Evolutionary conservation across 2,113 vertebrate species (phyloP).

Genomic region (Xiphophorus couchianus): DNA sequence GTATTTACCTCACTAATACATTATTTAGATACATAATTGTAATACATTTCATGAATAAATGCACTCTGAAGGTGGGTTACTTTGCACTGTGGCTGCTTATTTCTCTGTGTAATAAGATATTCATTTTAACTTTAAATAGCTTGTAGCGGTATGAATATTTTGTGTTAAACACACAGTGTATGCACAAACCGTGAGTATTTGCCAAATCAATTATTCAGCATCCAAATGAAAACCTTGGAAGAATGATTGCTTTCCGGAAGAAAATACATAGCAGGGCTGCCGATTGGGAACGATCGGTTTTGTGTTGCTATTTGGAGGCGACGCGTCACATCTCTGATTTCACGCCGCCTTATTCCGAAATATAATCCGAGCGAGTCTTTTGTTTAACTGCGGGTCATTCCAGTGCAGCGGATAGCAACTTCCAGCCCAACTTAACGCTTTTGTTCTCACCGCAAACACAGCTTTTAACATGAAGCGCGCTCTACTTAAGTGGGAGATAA

Average conservation of each 20-base stretch:
- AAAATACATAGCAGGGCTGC: slow-evolving; percentile 27
- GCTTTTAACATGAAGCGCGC: background rate
- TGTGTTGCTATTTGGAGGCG: slow-evolving; percentile 47
- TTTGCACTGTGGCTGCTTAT: background rate
- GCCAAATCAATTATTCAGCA: slow-evolving; percentile 58
- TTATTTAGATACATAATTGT: background rate
- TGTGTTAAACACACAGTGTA: slow-evolving; percentile 24
- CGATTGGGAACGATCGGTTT: slow-evolving; percentile 25
- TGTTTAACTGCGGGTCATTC: slow-evolving; percentile 38
- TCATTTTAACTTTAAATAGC: slow-evolving; percentile 14
- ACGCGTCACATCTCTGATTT: slow-evolving; percentile 37
- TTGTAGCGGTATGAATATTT: slow-evolving; percentile 15
- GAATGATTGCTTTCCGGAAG: slow-evolving; percentile 42
- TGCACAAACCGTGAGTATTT: slow-evolving; percentile 36
- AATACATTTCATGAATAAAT: background rate
- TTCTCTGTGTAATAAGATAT: background rate
- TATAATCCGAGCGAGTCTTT: slow-evolving; percentile 24
- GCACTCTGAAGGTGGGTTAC: background rate
- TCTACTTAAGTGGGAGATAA: slow-evolving; percentile 8
- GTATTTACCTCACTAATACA: background rate
- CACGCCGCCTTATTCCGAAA: slow-evolving; percentile 40
- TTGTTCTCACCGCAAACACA: background rate
- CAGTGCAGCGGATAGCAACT: slow-evolving; percentile 16
- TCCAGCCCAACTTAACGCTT: slow-evolving; percentile 7
- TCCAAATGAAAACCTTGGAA: slow-evolving; percentile 54